These are phyloP conservation scores for Carassius auratus DNA, from an alignment of 2,113 vertebrate genomes.

Conservation along the genomic window DNA sequence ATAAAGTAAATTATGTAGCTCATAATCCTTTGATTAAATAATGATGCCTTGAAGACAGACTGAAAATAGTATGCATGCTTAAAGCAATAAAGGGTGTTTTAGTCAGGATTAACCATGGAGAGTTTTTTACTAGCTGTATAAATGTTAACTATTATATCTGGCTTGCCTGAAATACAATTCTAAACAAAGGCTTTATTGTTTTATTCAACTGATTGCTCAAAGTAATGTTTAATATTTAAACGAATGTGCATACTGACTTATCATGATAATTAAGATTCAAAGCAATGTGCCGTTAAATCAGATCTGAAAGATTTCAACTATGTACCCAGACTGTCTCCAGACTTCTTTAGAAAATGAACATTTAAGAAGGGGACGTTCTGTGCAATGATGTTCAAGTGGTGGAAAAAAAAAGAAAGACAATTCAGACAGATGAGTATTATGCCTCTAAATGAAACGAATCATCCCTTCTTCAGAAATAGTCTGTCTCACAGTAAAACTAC, in stretches of 20 bases:
- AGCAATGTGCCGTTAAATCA: background rate
- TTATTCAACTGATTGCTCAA: background rate
- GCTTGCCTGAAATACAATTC: background rate
- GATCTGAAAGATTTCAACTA: background rate
- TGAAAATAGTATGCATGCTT: background rate
- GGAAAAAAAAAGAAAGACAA: background rate
- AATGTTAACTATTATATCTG: slow-evolving; percentile 9
- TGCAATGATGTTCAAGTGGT: background rate
- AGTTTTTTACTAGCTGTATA: background rate
- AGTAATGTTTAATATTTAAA: slow-evolving; percentile 6
- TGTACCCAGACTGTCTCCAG: slow-evolving; percentile 5
- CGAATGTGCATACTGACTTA: background rate
- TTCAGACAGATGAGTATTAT: slow-evolving; percentile 9
- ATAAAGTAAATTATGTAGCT: background rate
- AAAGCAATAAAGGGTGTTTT: background rate
- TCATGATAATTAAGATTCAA: background rate
- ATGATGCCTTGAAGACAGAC: background rate
- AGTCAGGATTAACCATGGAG: background rate
- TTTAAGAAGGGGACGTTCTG: background rate
- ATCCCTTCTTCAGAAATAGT: slow-evolving; percentile 26
- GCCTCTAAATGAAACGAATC: slow-evolving; percentile 43
- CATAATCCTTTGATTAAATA: background rate
- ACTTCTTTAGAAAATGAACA: background rate
- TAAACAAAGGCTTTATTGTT: background rate
- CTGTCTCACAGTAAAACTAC: slow-evolving; percentile 18